Evolutionary conservation across 1,140 invertebrate genomes (phyloP).

Genomic region (Metopolophium dirhodum): DNA sequence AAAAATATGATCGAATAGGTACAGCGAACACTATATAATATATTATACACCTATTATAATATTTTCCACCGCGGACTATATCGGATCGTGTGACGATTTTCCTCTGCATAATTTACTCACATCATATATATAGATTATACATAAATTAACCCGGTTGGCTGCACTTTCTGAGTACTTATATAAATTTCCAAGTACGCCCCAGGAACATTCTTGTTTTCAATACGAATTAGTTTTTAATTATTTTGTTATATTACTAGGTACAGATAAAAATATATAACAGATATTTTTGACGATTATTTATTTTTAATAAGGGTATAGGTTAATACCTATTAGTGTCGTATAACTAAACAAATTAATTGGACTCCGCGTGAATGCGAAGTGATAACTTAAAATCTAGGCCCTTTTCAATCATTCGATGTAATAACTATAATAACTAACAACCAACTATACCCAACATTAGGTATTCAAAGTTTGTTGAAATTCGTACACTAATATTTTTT

Average conservation of each 20-base stretch:
- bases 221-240: not conserved
- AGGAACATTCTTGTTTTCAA: no score
- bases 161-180: no score
- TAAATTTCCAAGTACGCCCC: no score
- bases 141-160: no score
- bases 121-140: no score
- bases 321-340: no score
- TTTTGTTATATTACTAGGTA: not conserved
- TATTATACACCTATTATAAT: not conserved
- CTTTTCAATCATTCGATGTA: not conserved
- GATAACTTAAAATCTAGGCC: not conserved
- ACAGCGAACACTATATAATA: not conserved
- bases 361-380: no score
- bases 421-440: not conserved
- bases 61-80: not conserved
- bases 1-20: not conserved
- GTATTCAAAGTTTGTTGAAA: not conserved
- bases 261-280: not conserved
- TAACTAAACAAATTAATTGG: no score
- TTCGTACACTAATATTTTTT: not conserved
- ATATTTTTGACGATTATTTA: not conserved
- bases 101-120: not conserved
- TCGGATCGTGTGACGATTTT: not conserved
- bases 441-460: no score
- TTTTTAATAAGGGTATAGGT: no score